Base-by-base conservation (phyloP, 2,888 invertebrate species). In the Amphipoea oculea region DNA sequence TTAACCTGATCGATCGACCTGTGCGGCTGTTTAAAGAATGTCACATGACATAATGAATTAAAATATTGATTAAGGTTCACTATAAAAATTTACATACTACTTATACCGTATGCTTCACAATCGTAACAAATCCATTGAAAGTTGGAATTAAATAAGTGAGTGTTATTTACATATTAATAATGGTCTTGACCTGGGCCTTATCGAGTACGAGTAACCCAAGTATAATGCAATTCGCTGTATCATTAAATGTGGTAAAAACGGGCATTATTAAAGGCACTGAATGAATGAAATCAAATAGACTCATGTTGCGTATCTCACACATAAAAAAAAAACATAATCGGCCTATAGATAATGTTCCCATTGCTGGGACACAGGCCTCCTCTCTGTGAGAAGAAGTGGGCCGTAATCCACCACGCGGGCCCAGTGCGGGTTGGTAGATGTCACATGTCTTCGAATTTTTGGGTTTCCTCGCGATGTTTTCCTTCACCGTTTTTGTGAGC, bases 81-180 rank as follows among this genome's bases (percentile, higher is more conserved):
- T 62, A n/a, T 9, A 42, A 20, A 2, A 45, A 78, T 36, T 51
- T 23, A 42, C 42, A 62, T 51, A 62, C 60, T 76, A 62, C 9
- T 62, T 74, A 20, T 48, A 40, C n/a, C 1, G 7, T 48, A 73
- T 40, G 40, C 62, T 40, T 40, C 20, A 62, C 40, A 74, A 62
- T 40, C 23, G 4, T 17, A 4, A 14, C 14, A 9, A 42, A 29
- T 51, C 40, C 23, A 67, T 80, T 79, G 20, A 65, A 79, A 4
- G 12, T 7, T 72, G 3, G 9, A 62, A 72, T 11, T 65, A 23
- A 7, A 36, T 51, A 29, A 14, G 17, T 63, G 5, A n/a, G 7
- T 20, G 9, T 48, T 9, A 83, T 82, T 83, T 83, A 72, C 84
- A 82, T 83, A 65, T 54, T 40, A 54, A 82, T 69, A 60, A 45